Conservation (phyloP, 2,113 vertebrate species). For the Elachura formosa region DNA sequence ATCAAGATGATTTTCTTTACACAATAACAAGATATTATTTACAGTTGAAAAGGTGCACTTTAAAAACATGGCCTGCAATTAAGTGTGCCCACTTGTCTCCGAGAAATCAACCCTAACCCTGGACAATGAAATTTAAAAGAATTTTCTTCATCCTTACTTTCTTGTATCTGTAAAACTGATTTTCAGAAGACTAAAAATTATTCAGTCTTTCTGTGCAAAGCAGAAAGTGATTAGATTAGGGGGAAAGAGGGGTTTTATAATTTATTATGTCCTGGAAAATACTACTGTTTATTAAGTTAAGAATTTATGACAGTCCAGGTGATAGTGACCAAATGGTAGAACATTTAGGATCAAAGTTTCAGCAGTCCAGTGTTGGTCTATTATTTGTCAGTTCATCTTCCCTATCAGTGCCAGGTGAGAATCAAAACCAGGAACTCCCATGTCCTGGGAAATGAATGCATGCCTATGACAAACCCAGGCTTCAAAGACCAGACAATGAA, state of each 20-base stretch:
- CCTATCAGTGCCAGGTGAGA: neutral
- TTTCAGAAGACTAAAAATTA: neutral
- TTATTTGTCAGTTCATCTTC: neutral
- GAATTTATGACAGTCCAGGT: neutral
- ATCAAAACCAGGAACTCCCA: neutral
- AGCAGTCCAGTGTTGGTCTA: neutral
- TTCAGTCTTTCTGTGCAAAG: neutral
- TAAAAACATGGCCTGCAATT: neutral
- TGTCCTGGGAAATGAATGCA: neutral
- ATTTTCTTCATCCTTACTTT: neutral
- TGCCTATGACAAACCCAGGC: accelerated
- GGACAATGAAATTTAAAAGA: neutral
- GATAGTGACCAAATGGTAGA: neutral
- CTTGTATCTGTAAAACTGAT: neutral
- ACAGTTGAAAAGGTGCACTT: neutral
- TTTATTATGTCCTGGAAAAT: neutral
- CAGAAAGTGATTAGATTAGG: neutral
- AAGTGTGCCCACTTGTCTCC: neutral
- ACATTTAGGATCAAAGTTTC: neutral
- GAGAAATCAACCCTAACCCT: neutral
- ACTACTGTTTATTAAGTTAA: neutral
- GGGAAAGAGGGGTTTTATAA: neutral
- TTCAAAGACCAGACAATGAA: neutral
- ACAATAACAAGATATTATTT: neutral
- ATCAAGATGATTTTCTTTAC: neutral